Conservation (phyloP, 2,797 vertebrate species). For the Coluber constrictor region DNA sequence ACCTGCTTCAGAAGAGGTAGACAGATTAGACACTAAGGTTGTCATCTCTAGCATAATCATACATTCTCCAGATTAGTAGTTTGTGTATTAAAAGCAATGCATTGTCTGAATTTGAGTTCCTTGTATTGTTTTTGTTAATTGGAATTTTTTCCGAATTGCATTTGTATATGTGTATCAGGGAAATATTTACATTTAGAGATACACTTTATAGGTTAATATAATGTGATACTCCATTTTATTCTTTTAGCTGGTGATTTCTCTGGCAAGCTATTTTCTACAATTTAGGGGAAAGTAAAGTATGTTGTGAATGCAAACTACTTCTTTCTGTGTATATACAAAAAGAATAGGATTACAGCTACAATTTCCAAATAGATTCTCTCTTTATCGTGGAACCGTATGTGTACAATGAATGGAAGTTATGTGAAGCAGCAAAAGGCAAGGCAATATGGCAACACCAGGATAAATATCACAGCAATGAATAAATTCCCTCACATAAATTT, state of each 20-base stretch:
- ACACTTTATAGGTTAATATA: background rate
- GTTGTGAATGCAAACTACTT: background rate
- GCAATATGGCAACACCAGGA: background rate
- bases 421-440: background rate
- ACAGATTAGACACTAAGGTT: background rate
- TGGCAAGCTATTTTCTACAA: background rate
- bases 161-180: background rate
- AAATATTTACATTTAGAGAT: background rate
- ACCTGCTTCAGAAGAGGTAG: background rate
- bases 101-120: background rate
- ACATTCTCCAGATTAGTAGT: background rate
- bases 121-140: background rate
- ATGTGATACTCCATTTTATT: background rate
- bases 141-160: background rate
- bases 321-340: background rate
- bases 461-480: background rate
- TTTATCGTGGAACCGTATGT: no score
- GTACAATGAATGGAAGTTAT: background rate
- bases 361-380: background rate
- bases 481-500: background rate
- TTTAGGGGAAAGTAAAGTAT: background rate
- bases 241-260: background rate
- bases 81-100: background rate
- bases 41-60: background rate
- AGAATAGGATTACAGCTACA: background rate